A percentile compares a stretch with the other conserved stretches of the same genome.
Evolutionary conservation across 2,113 vertebrate genomes (phyloP).

Genomic region (Bubalus kerabau): DNA sequence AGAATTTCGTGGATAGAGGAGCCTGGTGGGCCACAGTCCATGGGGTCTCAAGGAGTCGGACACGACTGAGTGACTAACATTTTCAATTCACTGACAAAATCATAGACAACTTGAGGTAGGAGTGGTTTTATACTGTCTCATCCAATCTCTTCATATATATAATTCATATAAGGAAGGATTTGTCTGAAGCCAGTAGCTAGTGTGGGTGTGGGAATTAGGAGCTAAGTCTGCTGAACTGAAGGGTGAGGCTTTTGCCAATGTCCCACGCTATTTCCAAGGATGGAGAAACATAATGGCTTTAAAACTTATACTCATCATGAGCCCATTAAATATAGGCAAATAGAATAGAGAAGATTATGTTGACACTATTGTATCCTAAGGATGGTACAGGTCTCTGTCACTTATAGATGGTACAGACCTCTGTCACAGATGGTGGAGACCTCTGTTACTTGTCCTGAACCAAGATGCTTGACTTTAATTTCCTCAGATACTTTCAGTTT

Average conservation of each 20-base stretch:
- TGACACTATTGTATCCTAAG: background rate
- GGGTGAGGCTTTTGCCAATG: background rate
- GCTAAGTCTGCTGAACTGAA: background rate
- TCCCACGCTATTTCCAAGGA: background rate
- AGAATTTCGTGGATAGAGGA: background rate
- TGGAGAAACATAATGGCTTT: background rate
- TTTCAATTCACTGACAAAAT: background rate
- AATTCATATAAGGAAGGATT: background rate
- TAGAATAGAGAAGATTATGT: background rate
- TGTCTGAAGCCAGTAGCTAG: background rate
- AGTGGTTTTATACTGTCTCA: background rate
- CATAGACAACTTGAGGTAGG: background rate
- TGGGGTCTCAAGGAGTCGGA: background rate
- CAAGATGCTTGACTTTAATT: constrained; percentile 40
- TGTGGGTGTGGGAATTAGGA: background rate
- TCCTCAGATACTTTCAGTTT: constrained; percentile 48
- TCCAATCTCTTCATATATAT: background rate
- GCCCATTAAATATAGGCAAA: background rate
- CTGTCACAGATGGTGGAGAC: background rate
- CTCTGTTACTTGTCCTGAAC: background rate
- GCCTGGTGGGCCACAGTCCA: background rate
- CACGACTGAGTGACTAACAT: background rate
- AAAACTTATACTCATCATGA: background rate
- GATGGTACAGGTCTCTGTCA: background rate
- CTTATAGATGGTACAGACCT: background rate